These are phyloP conservation scores for Urosaurus nigricauda DNA, from an alignment of 2,797 vertebrate genomes.

Conservation along the genomic window DNA sequence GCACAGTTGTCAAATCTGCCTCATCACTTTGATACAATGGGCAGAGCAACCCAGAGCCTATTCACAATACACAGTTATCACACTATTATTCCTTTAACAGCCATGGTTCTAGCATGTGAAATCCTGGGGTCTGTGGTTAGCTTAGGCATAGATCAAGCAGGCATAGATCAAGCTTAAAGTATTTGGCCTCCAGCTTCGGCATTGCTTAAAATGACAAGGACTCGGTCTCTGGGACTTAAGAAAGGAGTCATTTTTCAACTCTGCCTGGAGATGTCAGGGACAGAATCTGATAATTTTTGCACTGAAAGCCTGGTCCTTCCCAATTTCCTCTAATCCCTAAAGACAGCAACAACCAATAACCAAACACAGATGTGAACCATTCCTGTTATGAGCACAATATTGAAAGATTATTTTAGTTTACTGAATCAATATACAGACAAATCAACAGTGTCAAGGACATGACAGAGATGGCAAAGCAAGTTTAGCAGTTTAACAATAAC, in stretches of 20 bases:
- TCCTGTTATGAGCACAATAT: neutral
- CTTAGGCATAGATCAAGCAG: no score
- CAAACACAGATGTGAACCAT: neutral
- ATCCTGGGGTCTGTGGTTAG: no score
- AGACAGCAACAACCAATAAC: neutral
- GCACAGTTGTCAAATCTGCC: no score
- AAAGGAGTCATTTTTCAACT: no score
- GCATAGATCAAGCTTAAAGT: neutral
- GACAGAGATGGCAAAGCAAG: neutral
- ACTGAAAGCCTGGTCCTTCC: neutral
- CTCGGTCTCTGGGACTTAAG: neutral
- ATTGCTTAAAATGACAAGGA: neutral
- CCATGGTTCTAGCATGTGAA: no score
- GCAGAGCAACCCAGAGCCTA: no score
- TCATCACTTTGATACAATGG: no score
- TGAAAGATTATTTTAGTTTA: neutral
- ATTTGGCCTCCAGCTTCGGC: neutral
- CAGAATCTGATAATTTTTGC: neutral
- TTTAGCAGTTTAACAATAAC: neutral
- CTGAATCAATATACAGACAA: neutral
- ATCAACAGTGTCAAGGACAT: neutral
- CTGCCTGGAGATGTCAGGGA: neutral
- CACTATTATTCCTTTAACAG: no score
- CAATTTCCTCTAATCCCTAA: neutral
- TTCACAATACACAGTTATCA: no score